Percentiles rank a stretch among this genome's conserved stretches.
These are phyloP conservation scores for Aplysia californica DNA, from an alignment of 1,140 invertebrate species.

Conservation along the genomic window DNA sequence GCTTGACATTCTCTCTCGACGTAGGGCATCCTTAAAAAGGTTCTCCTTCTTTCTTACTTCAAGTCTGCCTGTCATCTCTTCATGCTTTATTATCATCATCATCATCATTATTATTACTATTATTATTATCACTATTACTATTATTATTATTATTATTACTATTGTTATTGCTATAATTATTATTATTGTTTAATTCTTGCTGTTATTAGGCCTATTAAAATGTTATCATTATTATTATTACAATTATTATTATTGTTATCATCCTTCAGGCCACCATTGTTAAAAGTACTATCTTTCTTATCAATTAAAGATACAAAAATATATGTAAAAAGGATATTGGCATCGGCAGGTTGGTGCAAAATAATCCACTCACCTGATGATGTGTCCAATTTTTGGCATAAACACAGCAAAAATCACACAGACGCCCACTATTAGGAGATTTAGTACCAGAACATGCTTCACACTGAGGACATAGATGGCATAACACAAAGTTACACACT, in stretches of 20 bases:
- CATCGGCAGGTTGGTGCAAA: neutral
- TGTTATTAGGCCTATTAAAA: no score
- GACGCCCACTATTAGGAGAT: slow-evolving; percentile 70
- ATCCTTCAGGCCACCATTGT: neutral
- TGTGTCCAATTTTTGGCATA: slow-evolving; percentile 86
- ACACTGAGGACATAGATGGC: slow-evolving; percentile 61
- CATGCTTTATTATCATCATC: no score
- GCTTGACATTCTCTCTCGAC: no score
- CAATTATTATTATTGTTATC: neutral
- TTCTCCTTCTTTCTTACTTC: no score
- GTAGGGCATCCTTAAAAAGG: no score
- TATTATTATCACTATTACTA: no score
- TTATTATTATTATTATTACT: no score
- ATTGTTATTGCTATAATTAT: no score
- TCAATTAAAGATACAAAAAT: neutral
- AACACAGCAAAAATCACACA: slow-evolving; percentile 88
- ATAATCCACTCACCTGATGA: slow-evolving; percentile 73
- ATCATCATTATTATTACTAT: no score
- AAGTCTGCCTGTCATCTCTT: no score
- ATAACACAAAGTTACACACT: slow-evolving; percentile 62
- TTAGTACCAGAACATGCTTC: slow-evolving; percentile 67
- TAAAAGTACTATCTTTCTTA: neutral
- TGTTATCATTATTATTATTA: no score
- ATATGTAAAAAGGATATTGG: neutral
- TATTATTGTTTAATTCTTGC: neutral